Base-by-base conservation (phyloP, 1,140 invertebrate species). In the Tetramorium alpestre region DNA sequence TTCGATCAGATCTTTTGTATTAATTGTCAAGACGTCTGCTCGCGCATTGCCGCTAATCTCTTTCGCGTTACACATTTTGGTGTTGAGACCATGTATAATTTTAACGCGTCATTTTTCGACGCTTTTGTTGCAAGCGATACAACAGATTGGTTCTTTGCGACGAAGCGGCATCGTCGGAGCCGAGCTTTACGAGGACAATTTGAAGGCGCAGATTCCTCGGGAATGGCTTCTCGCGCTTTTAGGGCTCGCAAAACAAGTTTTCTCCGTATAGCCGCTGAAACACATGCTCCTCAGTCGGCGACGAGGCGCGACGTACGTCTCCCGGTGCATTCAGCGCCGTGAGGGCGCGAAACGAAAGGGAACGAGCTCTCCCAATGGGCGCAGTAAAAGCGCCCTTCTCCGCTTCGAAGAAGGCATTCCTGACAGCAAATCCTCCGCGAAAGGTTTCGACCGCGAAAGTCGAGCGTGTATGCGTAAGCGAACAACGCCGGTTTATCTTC, bases 211-310 rank as follows among this genome's bases (percentile, higher is more conserved):
- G 22, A 72, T 82, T 82, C 51, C 78, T 25, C 16, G 8, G 67
- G 13, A 56, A 70, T 41, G n/a, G 33, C 22, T 11, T 70, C 22
- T 81, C 28, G 56, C 56, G 18, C 76, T 67, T 80, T 72, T 72
- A 82, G 78, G 22, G 22, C 65, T 72, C 38, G 78, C 38, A 3
- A 73, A 82, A 82, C 80, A 56, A 73, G 80, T 82, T 82, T 82
- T 60, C 80, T 28, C 11, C 25, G 38, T 72, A 72, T 47, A 72
- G 62, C 62, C 22, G 67, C 25, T 44, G 75, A 7, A 60, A 54
- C 25, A 58, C 41, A 51, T 82, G 51, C 41, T 64, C 41, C 10
- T 47, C 22, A n/a, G 25, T n/a, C 13, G 47, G 64, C 38, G 62
- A 65, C 38, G 56, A 22, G 25, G 16, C 56, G 16, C 62, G 62